A percentile compares a stretch with the other conserved stretches of the same genome.
phyloP scores from a whole-genome alignment of 2,113 vertebrate species.

The Phylloscopus trochiloides region DNA sequence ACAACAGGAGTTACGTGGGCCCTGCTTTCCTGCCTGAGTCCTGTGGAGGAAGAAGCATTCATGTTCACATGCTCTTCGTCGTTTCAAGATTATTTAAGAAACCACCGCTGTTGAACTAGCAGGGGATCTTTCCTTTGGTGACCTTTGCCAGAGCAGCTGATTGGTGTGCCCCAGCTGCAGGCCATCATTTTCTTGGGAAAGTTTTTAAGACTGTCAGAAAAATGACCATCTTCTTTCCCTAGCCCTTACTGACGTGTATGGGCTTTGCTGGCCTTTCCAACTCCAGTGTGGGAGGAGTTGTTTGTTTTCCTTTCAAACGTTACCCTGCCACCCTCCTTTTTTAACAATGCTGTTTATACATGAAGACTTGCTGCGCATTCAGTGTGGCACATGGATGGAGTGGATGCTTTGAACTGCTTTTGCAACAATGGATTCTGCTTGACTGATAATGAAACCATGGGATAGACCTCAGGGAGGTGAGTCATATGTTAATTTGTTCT shows the following conservation, averaged over 20 bases:
- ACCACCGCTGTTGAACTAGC: background rate
- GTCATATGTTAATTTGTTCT: conserved; percentile 53
- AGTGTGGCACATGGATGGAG: background rate
- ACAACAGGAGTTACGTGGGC: background rate
- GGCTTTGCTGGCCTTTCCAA: background rate
- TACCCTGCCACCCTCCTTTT: background rate
- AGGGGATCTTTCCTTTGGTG: background rate
- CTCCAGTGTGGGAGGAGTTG: background rate
- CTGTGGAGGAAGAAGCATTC: background rate
- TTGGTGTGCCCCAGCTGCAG: background rate
- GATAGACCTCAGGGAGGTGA: conserved; percentile 50
- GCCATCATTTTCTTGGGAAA: background rate
- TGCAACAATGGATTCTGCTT: conserved; percentile 26
- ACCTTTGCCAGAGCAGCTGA: background rate
- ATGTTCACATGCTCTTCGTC: background rate
- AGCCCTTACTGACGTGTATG: background rate
- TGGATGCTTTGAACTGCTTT: conserved; percentile 11
- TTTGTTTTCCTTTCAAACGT: conserved; percentile 13
- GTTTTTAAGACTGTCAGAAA: background rate
- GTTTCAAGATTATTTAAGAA: background rate
- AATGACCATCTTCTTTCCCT: background rate
- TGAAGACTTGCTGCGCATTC: background rate
- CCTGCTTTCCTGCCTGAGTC: background rate
- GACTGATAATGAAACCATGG: conserved; percentile 48
- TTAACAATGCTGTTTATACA: background rate